Percentiles rank a stretch among this genome's conserved stretches.
phyloP scores from a whole-genome alignment of 2,797 vertebrate genomes.

The Hydrocynus forskahlii region DNA sequence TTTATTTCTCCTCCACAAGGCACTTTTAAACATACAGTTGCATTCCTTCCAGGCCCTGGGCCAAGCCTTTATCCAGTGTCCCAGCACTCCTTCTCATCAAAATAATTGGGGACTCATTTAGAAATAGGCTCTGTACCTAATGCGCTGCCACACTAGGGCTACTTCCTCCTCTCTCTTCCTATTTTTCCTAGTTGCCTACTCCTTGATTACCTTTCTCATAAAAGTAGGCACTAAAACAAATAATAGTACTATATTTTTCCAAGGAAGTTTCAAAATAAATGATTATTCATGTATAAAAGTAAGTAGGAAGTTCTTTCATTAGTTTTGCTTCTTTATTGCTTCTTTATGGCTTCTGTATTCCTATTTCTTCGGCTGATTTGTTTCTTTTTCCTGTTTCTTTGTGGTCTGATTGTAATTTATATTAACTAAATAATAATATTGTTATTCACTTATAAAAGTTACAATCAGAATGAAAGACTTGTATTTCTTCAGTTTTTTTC shows the following conservation, averaged over 20 bases:
- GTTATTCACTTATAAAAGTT: too few relatives aligned
- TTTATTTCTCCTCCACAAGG: neutral
- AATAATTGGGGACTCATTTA: constrained; percentile 22
- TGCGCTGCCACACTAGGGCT: neutral
- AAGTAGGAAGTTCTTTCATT: too few relatives aligned
- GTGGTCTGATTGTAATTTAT: too few relatives aligned
- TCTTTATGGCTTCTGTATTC: too few relatives aligned
- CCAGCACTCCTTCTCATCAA: constrained; percentile 8
- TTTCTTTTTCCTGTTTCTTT: too few relatives aligned
- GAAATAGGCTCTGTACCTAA: constrained; percentile 2
- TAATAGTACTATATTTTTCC: neutral
- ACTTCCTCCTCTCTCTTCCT: neutral
- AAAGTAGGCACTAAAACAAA: neutral
- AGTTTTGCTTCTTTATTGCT: too few relatives aligned
- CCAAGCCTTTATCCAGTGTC: neutral
- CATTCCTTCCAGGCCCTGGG: neutral
- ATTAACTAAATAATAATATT: too few relatives aligned
- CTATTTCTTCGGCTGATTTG: too few relatives aligned
- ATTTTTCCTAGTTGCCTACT: neutral
- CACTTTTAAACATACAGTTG: neutral
- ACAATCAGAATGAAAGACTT: too few relatives aligned
- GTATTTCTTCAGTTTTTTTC: too few relatives aligned
- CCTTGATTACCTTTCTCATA: neutral
- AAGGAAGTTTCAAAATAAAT: too few relatives aligned
- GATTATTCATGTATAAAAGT: too few relatives aligned